A percentile compares a stretch with the other conserved stretches of the same genome.
Conservation (phyloP, 2,888 invertebrate species). For the Hydrotaea diabolus region DNA sequence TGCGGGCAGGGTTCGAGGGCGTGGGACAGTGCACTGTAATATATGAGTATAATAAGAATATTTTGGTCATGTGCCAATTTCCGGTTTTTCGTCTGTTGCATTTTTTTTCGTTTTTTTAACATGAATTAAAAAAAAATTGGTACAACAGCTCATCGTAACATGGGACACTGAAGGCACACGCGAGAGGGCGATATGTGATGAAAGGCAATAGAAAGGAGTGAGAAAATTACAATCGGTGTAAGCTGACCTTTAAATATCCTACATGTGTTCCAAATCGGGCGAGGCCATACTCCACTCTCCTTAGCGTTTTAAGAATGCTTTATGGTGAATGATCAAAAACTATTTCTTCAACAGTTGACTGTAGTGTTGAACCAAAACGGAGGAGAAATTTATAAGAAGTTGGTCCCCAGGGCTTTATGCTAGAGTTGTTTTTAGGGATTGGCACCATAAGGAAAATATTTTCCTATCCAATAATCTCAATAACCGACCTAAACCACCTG, state of each 20-base stretch:
- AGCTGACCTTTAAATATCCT: neutral
- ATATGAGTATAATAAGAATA: conserved; percentile 46
- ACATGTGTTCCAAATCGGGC: neutral
- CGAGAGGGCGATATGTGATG: conserved; percentile 14
- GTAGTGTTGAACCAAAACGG: too few relatives aligned
- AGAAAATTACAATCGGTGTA: neutral
- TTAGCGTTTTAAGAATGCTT: too few relatives aligned
- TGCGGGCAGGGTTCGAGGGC: neutral
- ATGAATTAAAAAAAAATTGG: conserved; percentile 39
- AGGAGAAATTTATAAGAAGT: too few relatives aligned
- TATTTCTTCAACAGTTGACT: too few relatives aligned
- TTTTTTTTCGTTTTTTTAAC: conserved; percentile 51
- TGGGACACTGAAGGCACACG: neutral
- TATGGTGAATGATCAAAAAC: too few relatives aligned
- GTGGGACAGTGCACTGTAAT: neutral
- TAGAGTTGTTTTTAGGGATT: too few relatives aligned
- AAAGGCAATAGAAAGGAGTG: neutral
- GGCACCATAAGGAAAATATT: too few relatives aligned
- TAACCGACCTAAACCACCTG: too few relatives aligned
- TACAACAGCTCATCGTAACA: conserved; percentile 1
- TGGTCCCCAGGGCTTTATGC: too few relatives aligned
- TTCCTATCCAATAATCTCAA: too few relatives aligned
- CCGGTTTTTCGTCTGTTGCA: conserved; percentile 66
- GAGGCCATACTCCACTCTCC: too few relatives aligned
- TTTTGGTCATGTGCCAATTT: conserved; percentile 66